These are phyloP conservation scores for Rhimphoctona megacephalus DNA, from an alignment of 2,888 invertebrate genomes.

Conservation along the genomic window DNA sequence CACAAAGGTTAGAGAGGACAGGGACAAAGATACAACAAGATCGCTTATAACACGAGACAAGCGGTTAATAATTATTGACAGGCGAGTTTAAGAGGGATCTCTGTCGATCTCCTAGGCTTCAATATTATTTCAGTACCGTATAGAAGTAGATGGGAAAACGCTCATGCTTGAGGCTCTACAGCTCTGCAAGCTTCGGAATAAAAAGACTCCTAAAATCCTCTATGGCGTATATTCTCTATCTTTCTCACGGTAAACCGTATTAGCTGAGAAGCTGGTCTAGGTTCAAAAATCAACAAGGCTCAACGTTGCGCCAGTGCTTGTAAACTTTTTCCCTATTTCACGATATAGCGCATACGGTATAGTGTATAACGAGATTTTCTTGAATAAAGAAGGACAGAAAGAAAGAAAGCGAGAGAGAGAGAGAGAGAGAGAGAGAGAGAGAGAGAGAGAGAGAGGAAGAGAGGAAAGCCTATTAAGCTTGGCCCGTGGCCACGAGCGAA, in stretches of 20 bases:
- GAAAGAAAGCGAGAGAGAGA: background rate
- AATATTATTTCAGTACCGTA: constrained; percentile 72
- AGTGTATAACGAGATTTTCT: constrained; percentile 72
- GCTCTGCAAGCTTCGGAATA: constrained; percentile 17
- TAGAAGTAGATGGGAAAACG: constrained; percentile 42
- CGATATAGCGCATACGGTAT: constrained; percentile 12
- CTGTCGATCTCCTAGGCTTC: constrained; percentile 20
- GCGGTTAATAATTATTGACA: constrained; percentile 61
- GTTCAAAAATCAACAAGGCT: constrained; percentile 68
- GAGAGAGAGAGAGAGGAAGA: too few species aligned
- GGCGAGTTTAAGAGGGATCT: constrained; percentile 41
- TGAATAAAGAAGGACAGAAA: constrained; percentile 69
- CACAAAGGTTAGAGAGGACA: background rate
- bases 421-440: background rate
- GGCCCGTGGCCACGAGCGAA: constrained; percentile 64
- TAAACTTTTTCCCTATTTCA: constrained; percentile 36
- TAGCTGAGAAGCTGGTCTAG: constrained; percentile 69
- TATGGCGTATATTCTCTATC: constrained; percentile 42
- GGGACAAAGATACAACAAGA: constrained; percentile 1
- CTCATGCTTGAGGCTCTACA: background rate
- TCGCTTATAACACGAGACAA: background rate
- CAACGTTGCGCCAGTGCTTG: constrained; percentile 44
- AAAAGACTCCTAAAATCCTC: constrained; percentile 39
- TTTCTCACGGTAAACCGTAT: constrained; percentile 73
- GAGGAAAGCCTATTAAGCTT: constrained; percentile 80